phyloP scores from a whole-genome alignment of 2,888 invertebrate genomes.

The Laothoe populi region DNA sequence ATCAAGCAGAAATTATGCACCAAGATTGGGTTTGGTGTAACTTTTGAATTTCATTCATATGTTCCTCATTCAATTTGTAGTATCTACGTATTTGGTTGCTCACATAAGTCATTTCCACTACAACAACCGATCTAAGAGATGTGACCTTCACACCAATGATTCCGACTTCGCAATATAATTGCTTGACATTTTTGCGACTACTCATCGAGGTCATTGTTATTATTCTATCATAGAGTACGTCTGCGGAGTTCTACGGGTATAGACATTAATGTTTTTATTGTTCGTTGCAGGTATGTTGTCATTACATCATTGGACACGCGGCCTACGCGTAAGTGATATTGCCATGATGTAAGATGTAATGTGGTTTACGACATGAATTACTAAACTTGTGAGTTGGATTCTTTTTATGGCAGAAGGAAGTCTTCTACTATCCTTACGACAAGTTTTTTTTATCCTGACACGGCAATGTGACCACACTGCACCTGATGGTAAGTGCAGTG shows the following conservation, averaged over 20 bases:
- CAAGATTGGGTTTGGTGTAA: too few relatives aligned
- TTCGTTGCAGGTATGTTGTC: constrained; percentile 38
- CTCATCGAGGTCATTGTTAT: constrained; percentile 53
- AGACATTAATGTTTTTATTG: constrained; percentile 49
- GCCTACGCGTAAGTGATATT: constrained; percentile 26
- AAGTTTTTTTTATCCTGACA: too few relatives aligned
- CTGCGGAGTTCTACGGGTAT: constrained; percentile 43
- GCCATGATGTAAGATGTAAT: not conserved
- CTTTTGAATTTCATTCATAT: not conserved
- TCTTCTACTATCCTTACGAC: too few relatives aligned
- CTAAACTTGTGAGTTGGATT: too few relatives aligned
- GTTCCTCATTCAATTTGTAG: not conserved
- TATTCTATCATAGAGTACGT: constrained; percentile 47
- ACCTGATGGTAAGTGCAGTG: too few relatives aligned
- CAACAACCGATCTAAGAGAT: constrained; percentile 15
- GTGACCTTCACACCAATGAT: constrained; percentile 34
- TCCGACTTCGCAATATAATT: constrained; percentile 45
- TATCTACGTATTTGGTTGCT: not conserved
- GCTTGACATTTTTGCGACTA: constrained; percentile 43
- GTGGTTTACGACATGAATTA: not conserved
- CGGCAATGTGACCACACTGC: too few relatives aligned
- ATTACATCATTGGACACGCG: constrained; percentile 47
- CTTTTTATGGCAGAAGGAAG: too few relatives aligned
- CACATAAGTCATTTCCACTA: not conserved
- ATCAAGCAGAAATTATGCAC: too few relatives aligned